Conservation (phyloP, 2,888 invertebrate species). For the Scaptomyza caliginosa region DNA sequence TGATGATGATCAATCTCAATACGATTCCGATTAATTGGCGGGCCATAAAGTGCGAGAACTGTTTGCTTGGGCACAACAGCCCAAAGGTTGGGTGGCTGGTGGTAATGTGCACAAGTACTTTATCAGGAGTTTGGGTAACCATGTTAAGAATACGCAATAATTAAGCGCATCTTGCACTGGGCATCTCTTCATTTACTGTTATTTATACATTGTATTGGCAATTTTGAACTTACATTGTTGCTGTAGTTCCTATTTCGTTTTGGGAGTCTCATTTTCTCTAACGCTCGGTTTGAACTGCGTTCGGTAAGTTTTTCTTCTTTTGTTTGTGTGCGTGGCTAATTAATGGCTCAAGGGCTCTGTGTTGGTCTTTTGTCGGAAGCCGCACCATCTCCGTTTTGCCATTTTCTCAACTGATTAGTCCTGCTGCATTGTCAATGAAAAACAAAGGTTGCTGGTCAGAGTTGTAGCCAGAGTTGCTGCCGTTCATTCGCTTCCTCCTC, state of each 20-base stretch:
- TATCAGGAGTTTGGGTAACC: not conserved
- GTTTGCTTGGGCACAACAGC: constrained; percentile 18
- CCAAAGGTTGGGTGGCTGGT: not conserved
- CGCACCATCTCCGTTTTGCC: constrained; percentile 49
- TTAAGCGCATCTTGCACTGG: constrained; percentile 28
- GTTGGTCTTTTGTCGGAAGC: constrained; percentile 54
- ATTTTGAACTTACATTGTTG: constrained; percentile 49
- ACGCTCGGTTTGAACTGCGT: constrained; percentile 26
- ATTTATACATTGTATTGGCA: constrained; percentile 66
- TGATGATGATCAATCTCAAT: constrained; percentile 63
- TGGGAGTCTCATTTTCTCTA: constrained; percentile 22
- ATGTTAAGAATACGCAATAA: constrained; percentile 27
- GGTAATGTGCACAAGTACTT: not conserved
- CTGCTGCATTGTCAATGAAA: constrained; percentile 67
- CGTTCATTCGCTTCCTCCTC: not conserved
- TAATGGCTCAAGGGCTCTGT: constrained; percentile 64
- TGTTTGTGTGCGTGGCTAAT: constrained; percentile 61
- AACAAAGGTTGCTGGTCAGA: constrained; percentile 41
- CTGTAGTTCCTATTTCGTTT: constrained; percentile 2
- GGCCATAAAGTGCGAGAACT: constrained; percentile 1
- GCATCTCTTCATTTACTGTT: constrained; percentile 14
- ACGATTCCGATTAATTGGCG: constrained; percentile 61
- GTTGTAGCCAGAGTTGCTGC: not conserved
- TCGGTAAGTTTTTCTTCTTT: constrained; percentile 53
- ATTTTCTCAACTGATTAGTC: constrained; percentile 74